Base-by-base conservation (phyloP, 2,888 invertebrate species). In the Synergus umbraculus region DNA sequence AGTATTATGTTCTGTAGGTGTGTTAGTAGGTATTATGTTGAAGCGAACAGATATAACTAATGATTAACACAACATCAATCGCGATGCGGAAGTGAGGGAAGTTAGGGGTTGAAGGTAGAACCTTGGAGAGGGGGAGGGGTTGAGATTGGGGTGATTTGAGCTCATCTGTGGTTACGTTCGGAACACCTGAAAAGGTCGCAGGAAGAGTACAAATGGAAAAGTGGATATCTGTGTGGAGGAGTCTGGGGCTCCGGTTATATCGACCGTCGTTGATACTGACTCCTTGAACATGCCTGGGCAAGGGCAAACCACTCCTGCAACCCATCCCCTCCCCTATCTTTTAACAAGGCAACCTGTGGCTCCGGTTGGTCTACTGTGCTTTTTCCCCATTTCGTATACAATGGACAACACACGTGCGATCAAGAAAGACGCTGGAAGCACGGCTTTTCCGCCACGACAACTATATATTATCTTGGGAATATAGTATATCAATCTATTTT, bases 271-370 rank as follows among this genome's bases (percentile, higher is more conserved):
- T 73, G 73, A 73, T 73, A 73, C 73, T 54, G 54, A 73, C 73
- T 73, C 73, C 73, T 73, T 73, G 73, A 73, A 73, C 73, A 73
- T 54, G 73, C 73, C 73, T 73, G 73, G 73, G 73, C 73, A 73
- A 73, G 73, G 73, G 73, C 73, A 73, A 73, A 73, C 73, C 73
- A 73, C 73, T 73, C 73, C 73, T 73, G 73, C 73, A 73, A 54
- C 54, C 69, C 73, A 73, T 37, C 73, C 69, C 73, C 54, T 41
- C n/a, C 29, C n/a, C 73, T 37, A 73, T 54, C 54, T 73, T 49
- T 73, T 73, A 73, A 73, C 73, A 73, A 73, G 73, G 73, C 73
- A 73, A 73, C 73, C 73, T 73, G 73, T 73, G 73, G 73, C 73
- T 49, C 69, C 49, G 29, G 69, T 69, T 73, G 73, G 73, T 73